These are phyloP conservation scores for Hemiscyllium ocellatum DNA, from an alignment of 2,113 vertebrate genomes.

Conservation along the genomic window DNA sequence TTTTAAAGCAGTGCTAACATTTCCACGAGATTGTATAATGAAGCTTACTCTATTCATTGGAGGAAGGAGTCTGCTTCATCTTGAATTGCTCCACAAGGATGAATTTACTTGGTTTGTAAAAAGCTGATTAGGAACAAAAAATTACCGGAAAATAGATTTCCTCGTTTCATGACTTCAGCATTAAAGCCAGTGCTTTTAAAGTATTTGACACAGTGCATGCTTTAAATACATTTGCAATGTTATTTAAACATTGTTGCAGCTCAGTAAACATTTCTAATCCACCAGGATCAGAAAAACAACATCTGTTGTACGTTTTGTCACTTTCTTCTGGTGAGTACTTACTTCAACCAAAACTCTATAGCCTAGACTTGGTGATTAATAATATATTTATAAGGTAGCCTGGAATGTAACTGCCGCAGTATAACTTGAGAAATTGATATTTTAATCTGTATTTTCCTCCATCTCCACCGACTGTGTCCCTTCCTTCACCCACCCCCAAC, in stretches of 20 bases:
- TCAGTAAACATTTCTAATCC: background rate
- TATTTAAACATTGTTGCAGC: background rate
- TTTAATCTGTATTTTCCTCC: too few relatives aligned
- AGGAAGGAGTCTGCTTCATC: background rate
- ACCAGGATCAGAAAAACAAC: background rate
- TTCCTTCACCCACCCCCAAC: too few relatives aligned
- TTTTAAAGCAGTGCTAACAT: background rate
- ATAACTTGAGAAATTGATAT: too few relatives aligned
- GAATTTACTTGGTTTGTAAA: too few relatives aligned
- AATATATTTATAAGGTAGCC: background rate
- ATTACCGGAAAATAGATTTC: background rate
- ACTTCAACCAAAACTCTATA: background rate
- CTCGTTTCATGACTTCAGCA: background rate
- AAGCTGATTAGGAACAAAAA: background rate
- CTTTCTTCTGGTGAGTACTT: background rate
- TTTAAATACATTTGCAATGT: background rate
- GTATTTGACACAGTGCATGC: background rate
- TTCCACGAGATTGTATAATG: background rate
- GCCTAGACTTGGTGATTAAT: background rate
- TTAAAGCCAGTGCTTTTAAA: background rate
- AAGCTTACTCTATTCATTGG: background rate
- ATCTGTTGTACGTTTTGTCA: background rate
- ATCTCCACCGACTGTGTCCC: too few relatives aligned
- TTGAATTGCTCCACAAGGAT: background rate
- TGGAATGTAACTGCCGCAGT: too few relatives aligned